phyloP scores from a whole-genome alignment of 2,888 invertebrate species.

The Crocallis elinguaria region DNA sequence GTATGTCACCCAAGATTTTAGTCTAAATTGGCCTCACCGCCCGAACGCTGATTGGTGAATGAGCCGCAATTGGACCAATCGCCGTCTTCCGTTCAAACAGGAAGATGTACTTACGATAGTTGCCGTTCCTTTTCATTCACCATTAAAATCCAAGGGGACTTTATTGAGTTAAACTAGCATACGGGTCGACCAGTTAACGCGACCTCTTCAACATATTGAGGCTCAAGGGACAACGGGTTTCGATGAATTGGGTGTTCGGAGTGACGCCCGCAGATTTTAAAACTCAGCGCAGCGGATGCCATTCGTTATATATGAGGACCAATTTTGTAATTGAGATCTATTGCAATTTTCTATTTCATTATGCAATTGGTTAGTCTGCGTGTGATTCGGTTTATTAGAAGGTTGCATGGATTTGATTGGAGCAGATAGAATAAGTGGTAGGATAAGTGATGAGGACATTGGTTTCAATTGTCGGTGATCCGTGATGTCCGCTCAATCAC shows the following conservation, averaged over 20 bases:
- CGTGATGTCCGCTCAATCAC: too few relatives aligned
- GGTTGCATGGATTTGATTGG: slow-evolving; percentile 33
- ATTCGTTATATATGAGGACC: slow-evolving; percentile 69
- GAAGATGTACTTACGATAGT: slow-evolving; percentile 73
- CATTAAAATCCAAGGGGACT: slow-evolving; percentile 80
- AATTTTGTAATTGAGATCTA: slow-evolving; percentile 74
- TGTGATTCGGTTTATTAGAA: slow-evolving; percentile 26
- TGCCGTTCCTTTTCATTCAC: slow-evolving; percentile 78
- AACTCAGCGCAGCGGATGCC: slow-evolving; percentile 68
- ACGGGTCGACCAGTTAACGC: slow-evolving; percentile 65
- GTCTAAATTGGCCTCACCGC: slow-evolving; percentile 50
- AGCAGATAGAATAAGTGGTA: background rate
- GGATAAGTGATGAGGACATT: background rate
- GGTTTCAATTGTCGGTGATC: too few relatives aligned
- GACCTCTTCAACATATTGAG: slow-evolving; percentile 49
- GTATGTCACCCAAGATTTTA: slow-evolving; percentile 46
- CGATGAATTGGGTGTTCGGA: slow-evolving; percentile 48
- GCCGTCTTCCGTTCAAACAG: slow-evolving; percentile 80
- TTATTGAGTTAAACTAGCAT: slow-evolving; percentile 82
- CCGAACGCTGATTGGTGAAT: slow-evolving; percentile 79
- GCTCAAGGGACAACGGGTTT: slow-evolving; percentile 40
- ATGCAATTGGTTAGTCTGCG: slow-evolving; percentile 50
- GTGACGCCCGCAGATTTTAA: slow-evolving; percentile 72
- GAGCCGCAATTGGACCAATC: slow-evolving; percentile 81
- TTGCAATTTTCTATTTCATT: slow-evolving; percentile 60